A percentile compares a stretch with the other conserved stretches of the same genome.
phyloP scores from a whole-genome alignment of 1,140 invertebrate species.

The Antheraea pernyi region DNA sequence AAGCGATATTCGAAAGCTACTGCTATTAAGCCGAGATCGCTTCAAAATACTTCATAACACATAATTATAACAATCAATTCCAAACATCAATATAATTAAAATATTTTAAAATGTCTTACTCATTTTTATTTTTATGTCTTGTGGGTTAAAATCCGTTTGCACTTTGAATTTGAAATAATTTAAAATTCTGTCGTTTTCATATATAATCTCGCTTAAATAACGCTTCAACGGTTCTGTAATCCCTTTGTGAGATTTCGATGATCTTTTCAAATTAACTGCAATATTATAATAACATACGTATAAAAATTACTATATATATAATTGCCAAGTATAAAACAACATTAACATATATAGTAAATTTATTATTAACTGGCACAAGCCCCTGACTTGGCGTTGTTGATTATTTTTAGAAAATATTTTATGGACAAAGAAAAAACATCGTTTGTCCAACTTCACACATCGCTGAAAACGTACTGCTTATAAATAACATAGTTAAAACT shows the following conservation, averaged over 20 bases:
- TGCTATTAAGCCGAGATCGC: too few species aligned
- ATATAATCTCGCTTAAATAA: conserved; percentile 11
- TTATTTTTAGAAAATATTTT: too few species aligned
- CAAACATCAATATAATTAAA: not conserved
- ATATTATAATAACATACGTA: conserved; percentile 10
- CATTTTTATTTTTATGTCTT: conserved; percentile 18
- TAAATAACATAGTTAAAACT: too few species aligned
- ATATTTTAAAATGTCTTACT: conserved; percentile 7
- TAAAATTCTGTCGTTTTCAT: conserved; percentile 17
- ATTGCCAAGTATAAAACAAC: not conserved
- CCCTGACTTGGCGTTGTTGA: too few species aligned
- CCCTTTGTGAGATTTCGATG: not conserved
- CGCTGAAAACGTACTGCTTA: too few species aligned
- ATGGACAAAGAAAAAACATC: too few species aligned
- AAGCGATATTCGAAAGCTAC: too few species aligned
- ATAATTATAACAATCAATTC: too few species aligned
- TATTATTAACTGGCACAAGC: too few species aligned
- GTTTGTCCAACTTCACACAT: too few species aligned
- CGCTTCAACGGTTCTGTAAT: not conserved
- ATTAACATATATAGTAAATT: not conserved
- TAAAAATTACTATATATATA: not conserved
- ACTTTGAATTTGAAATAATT: conserved; percentile 23
- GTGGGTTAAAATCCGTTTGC: conserved; percentile 8
- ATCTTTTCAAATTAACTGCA: conserved; percentile 18
- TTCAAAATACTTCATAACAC: not conserved